These are phyloP conservation scores for Stichopus horrens DNA, from an alignment of 53 echinoderm and acorn worm species.

Conservation along the genomic window DNA sequence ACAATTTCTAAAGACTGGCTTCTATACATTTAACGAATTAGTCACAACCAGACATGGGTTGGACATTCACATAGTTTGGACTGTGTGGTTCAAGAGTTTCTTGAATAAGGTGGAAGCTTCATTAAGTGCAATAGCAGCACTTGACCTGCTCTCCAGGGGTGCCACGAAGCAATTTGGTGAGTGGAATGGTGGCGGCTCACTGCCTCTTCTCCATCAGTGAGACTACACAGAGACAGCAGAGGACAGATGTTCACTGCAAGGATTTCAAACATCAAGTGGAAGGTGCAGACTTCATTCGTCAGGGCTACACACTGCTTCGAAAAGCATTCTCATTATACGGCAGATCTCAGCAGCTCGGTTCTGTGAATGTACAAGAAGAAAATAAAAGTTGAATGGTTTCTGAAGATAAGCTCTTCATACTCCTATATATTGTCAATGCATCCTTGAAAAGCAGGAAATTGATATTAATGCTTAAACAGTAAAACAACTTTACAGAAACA, in stretches of 20 bases:
- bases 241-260: not conserved
- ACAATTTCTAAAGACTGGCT: no score
- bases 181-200: not conserved
- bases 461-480: no score
- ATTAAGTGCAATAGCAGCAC: no score
- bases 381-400: not conserved
- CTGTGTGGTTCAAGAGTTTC: no score
- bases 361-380: not conserved
- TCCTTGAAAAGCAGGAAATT: no score
- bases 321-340: not conserved
- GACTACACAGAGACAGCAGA: not conserved
- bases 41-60: no score
- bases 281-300: slow-evolving; percentile 11
- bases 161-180: not conserved
- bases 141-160: not conserved
- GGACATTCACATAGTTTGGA: no score
- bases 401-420: no score
- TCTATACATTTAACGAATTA: no score
- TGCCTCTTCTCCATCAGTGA: not conserved
- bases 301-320: slow-evolving; percentile 24
- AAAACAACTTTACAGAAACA: no score
- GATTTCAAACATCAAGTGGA: not conserved
- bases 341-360: slow-evolving; percentile 24
- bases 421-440: no score
- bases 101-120: no score